Conservation (phyloP, 2,888 invertebrate genomes). For the Coleophora flavipennella region DNA sequence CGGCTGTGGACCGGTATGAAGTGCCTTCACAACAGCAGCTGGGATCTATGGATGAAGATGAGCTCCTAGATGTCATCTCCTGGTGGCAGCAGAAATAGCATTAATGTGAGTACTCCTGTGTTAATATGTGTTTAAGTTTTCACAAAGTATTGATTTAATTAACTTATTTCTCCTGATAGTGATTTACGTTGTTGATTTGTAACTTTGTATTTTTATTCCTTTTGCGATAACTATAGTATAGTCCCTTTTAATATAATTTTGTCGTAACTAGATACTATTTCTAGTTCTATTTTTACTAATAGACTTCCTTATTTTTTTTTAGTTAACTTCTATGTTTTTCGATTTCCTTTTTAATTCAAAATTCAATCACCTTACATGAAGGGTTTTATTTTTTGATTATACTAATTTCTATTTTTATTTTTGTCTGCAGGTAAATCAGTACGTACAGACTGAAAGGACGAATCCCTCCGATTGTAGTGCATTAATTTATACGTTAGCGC, state of each 20-base stretch:
- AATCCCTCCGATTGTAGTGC: slow-evolving; percentile 59
- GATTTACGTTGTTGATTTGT: not conserved
- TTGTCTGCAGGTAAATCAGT: slow-evolving; percentile 45
- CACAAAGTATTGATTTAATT: not conserved
- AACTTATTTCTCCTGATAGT: not conserved
- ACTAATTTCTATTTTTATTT: slow-evolving; percentile 27
- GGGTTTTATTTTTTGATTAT: not conserved
- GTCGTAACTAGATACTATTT: no score
- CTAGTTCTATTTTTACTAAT: not conserved
- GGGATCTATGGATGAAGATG: slow-evolving; percentile 89
- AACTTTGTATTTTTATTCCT: no score
- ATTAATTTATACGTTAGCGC: slow-evolving; percentile 40
- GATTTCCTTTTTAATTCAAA: no score
- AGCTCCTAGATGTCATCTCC: slow-evolving; percentile 87
- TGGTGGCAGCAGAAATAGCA: slow-evolving; percentile 84
- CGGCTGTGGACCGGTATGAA: slow-evolving; percentile 57
- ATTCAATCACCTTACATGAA: not conserved
- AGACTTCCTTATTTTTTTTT: not conserved
- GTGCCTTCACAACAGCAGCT: slow-evolving; percentile 63
- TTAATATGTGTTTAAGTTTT: not conserved
- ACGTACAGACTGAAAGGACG: slow-evolving; percentile 33
- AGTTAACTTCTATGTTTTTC: slow-evolving; percentile 1
- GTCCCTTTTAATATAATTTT: no score
- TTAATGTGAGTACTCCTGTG: slow-evolving; percentile 35
- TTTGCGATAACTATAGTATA: no score